A percentile compares a stretch with the other conserved stretches of the same genome.
phyloP scores from a whole-genome alignment of 1,140 invertebrate species.

The Pinna nobilis region DNA sequence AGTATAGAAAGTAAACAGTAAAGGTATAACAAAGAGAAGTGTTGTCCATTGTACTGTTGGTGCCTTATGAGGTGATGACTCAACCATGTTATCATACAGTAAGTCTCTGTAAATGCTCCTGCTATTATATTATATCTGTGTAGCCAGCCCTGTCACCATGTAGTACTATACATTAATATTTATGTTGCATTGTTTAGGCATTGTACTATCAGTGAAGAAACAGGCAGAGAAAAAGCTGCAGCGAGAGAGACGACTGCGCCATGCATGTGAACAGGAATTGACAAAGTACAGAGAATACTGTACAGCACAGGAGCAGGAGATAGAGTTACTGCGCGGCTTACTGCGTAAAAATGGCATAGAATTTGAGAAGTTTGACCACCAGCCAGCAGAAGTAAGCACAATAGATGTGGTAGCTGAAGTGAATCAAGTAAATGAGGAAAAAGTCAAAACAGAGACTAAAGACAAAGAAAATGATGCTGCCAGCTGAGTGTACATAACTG shows the following conservation, averaged over 20 bases:
- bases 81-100: no score
- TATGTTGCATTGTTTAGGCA: conserved; percentile 61
- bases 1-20: no score
- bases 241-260: conserved; percentile 58
- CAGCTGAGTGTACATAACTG: no score
- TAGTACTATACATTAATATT: no score
- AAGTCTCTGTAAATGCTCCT: no score
- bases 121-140: no score
- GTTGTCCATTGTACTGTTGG: no score
- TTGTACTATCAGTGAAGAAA: conserved; percentile 72
- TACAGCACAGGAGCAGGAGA: conserved; percentile 64
- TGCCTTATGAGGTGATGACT: no score
- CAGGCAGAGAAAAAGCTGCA: conserved; percentile 71
- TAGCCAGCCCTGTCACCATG: no score
- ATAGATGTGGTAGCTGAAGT: conserved; percentile 61
- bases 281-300: conserved; percentile 70
- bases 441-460: not conserved
- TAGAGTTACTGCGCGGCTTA: conserved; percentile 61
- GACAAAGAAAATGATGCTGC: no score
- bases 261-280: conserved; percentile 72
- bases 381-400: conserved; percentile 42
- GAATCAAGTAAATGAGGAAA: conserved; percentile 33
- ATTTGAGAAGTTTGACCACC: conserved; percentile 45
- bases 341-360: conserved; percentile 64
- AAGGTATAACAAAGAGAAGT: no score